Evolutionary conservation across 2,888 invertebrate genomes (phyloP), one percentile per base, ranked within the genome.

Genomic region (Cancer borealis): DNA sequence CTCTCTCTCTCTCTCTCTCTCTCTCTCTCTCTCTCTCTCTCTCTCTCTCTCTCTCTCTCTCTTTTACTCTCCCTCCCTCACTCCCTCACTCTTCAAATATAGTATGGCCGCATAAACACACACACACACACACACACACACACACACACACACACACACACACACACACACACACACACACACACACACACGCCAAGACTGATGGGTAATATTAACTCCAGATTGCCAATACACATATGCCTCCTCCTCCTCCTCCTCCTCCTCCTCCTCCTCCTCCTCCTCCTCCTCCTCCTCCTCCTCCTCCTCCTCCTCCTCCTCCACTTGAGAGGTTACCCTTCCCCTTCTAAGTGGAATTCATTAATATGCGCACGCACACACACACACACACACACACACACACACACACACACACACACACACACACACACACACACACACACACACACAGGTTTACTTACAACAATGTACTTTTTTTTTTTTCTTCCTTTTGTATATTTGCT

Each of bases 1-100:
- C 73, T 73, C 73, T 73, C 73, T 73, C 73, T 73, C 73, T 73
- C 73, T 73, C 73, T 73, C 73, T 73, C 73, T 73, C 73, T 73
- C 73, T 73, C 73, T 73, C 73, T 73, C 73, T 73, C 73, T 73
- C 73, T 73, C 73, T 73, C 73, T 73, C 73, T 73, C 73, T 73
- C 73, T 73, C 73, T 73, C 73, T 73, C 73, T 73, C 73, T 73
- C 73, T 73, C 73, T 73, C 73, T 73, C 73, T 73, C 73, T 73
- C n/a, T 73, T 3, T n/a, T n/a, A 6, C 73, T 73, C 14, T 21
- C 73, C n/a, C 54, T 54, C 54, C 17, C 54, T 54, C 54, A n/a
- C 73, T 17, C 21, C 26, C 73, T 73, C 73, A n/a, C n/a, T 73
- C 73, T 73, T 26, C 73, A 73, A 21, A 73, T 73, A 54, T 54